These are phyloP conservation scores for Brachyalestes nurse DNA, from an alignment of 2,797 vertebrate species.

Conservation along the genomic window DNA sequence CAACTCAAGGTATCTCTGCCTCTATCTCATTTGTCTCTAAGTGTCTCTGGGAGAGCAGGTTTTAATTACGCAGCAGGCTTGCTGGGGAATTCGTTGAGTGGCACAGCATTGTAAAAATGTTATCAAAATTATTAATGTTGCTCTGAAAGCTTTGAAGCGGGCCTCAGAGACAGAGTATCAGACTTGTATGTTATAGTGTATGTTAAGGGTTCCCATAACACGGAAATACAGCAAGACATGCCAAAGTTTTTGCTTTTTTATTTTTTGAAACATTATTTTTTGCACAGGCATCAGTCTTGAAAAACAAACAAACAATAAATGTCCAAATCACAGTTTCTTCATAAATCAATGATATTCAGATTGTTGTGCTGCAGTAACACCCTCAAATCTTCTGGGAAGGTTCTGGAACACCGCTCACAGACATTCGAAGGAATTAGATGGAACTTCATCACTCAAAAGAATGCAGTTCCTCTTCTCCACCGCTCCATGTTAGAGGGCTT, in stretches of 20 bases:
- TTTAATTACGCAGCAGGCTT: constrained; percentile 52
- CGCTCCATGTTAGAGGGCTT: no score
- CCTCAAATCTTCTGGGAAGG: no score
- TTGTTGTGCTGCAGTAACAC: no score
- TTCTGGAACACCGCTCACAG: no score
- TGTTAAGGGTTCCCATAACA: background rate
- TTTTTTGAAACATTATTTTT: background rate
- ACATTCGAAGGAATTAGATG: no score
- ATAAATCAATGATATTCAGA: no score
- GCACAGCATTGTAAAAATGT: constrained; percentile 32
- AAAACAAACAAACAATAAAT: no score
- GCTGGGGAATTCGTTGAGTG: constrained; percentile 43
- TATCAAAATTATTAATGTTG: constrained; percentile 32
- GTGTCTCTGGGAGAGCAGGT: constrained; percentile 35
- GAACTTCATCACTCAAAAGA: no score
- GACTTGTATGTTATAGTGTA: background rate
- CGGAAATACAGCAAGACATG: no score
- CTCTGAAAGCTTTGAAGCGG: constrained; percentile 1
- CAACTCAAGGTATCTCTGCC: constrained; percentile 36
- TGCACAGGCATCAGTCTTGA: no score
- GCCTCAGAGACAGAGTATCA: background rate
- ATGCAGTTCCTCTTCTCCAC: no score
- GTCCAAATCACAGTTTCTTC: no score
- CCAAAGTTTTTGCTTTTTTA: background rate
- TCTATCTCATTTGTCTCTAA: constrained; percentile 52